Base-by-base conservation (phyloP, 1,140 invertebrate species). In the Drosophila leontia region DNA sequence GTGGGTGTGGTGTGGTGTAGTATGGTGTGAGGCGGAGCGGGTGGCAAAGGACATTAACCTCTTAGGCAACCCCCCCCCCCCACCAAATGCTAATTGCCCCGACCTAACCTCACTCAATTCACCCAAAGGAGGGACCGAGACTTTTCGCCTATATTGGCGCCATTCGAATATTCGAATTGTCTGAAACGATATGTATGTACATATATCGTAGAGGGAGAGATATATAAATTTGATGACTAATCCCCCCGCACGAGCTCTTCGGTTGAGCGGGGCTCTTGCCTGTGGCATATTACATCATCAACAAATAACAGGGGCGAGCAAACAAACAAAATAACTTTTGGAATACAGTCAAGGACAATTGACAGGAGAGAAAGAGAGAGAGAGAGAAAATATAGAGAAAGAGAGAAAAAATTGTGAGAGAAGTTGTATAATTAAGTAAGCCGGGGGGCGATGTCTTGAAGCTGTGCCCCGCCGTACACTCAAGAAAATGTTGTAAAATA, bases 211-310 rank as follows among this genome's bases (percentile, higher is more conserved):
- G 51, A 19, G 29, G 8, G 32, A 41, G 13, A 68, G 37, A 76
- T 35, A 69, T 35, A 69, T 68, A 71, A 34, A 55, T 47, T 35
- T 26, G 63, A 78, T 78, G 75, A 78, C 75, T 78, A 78, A 78
- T 55, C 56, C 75, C 5, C 45, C 32, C 7, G 23, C 61, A 19
- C 45, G 26, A 39, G 17, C 45, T 3, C 19, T 34, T 8, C 35
- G 29, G 37, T 32, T 19, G 37, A 37, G 44, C 39, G 45, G 37
- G 32, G 70, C 70, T 75, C 55, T 67, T 37, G 42, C 39, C 72
- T 74, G 55, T 53, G 70, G 42, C 55, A 68, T 69, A 78, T 78
- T 78, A 78, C 75, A 78, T 78, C 75, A 78, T 78, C 63, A 47
- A 55, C 55, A 67, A 74, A 72, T 64, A 74, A 71, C 37, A 58